Evolutionary conservation across 1,140 invertebrate genomes (phyloP).

Genomic region (Diabrotica undecimpunctata): DNA sequence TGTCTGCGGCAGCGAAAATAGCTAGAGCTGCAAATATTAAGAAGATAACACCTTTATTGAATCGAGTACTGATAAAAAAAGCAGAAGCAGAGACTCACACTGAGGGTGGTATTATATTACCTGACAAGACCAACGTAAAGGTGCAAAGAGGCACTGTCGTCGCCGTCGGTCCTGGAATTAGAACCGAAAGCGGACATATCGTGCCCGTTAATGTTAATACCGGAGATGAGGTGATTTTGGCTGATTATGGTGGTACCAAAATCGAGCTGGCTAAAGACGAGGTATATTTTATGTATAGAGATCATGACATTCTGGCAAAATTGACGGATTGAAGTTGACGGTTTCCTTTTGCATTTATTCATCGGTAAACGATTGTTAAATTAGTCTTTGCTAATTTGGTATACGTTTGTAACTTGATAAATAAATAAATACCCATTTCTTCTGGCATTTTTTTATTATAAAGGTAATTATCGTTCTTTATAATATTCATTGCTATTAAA

Average conservation of each 20-base stretch:
- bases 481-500: too few relatives aligned
- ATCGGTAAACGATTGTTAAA: too few relatives aligned
- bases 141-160: conserved; percentile 31
- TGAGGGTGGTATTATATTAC: conserved; percentile 34
- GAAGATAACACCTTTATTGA: conserved; percentile 28
- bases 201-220: conserved; percentile 29
- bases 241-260: conserved; percentile 36
- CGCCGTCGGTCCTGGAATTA: conserved; percentile 33
- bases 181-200: conserved; percentile 25
- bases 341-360: too few relatives aligned
- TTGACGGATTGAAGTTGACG: conserved; percentile 15
- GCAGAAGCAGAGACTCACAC: conserved; percentile 24
- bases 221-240: conserved; percentile 35
- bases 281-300: conserved; percentile 32
- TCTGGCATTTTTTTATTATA: too few relatives aligned
- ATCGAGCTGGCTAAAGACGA: conserved; percentile 27
- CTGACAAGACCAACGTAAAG: conserved; percentile 23
- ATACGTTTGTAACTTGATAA: too few relatives aligned
- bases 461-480: too few relatives aligned
- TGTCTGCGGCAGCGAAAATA: neutral
- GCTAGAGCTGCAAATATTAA: conserved; percentile 20
- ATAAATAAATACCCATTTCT: too few relatives aligned
- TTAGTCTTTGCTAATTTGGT: too few relatives aligned
- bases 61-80: conserved; percentile 32
- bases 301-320: conserved; percentile 36